Base-by-base conservation (phyloP, 2,888 invertebrate species). In the Epirrhoe tristata region DNA sequence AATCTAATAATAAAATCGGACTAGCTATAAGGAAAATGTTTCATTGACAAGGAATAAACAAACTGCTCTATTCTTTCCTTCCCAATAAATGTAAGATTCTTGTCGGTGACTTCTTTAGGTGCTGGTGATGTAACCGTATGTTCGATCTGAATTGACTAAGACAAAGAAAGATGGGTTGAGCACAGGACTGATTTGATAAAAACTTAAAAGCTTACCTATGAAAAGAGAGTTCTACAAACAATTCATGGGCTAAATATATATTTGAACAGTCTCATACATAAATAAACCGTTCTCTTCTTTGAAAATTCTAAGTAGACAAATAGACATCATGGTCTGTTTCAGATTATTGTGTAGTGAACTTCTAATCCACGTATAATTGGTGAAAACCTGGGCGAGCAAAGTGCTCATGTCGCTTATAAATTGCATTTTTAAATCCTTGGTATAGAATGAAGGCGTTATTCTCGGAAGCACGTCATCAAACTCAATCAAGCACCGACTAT, bases 1-100 rank as follows among this genome's bases (percentile, higher is more conserved):
- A 90, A 91, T 90, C 87, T 88, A 89, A 90, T 89, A 90, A 90
- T 85, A 82, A 87, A 88, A 58, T 87, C 80, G 83, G 82, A 76
- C 81, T 81, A 88, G 50, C 58, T 58, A 58, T 88, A 84, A 89
- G 89, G 90, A 90, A 90, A 91, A 89, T 86, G 85, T 88, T 89
- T 85, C 86, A 89, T 87, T 87, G 88, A 84, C 87, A 85, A 87
- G 83, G 83, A 87, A 88, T 87, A 88, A 86, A 89, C 84, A 87
- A 79, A 81, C 80, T 82, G 78, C 80, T 82, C 80, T 77, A 81
- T 84, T 85, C 76, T 66, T 79, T 78, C 81, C 78, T 73, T 75
- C 70, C 77, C 77, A 79, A 85, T 85, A 84, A 84, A 85, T 79
- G 58, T 58, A 67, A 24, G 58, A 58, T 39, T 36, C 50, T 50